phyloP scores from a whole-genome alignment of 2,888 invertebrate genomes.

The Melieria crassipennis region DNA sequence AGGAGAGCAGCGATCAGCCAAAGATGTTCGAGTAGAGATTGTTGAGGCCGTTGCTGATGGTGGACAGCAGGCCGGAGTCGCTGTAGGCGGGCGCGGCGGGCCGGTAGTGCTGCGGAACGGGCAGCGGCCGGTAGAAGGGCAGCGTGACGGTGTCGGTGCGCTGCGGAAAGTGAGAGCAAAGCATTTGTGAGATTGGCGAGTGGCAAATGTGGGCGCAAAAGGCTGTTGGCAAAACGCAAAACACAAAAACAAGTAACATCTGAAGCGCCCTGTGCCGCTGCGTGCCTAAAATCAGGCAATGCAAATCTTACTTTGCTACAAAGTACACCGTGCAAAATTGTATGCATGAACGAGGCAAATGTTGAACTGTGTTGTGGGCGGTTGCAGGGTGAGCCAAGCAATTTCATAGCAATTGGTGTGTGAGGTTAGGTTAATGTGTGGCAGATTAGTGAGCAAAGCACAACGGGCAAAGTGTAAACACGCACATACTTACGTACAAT shows the following conservation, averaged over 20 bases:
- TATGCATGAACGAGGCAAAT: background rate
- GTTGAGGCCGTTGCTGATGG: conserved; percentile 80
- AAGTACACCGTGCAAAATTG: conserved; percentile 18
- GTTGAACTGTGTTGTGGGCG: no score
- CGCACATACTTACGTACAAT: conserved; percentile 14
- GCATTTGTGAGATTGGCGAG: no score
- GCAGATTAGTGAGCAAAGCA: no score
- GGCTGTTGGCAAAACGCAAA: no score
- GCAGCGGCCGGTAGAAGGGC: conserved; percentile 70
- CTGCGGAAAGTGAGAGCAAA: conserved; percentile 64
- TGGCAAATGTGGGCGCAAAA: no score
- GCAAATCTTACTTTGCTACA: background rate
- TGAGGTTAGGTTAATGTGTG: no score
- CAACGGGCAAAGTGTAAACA: no score
- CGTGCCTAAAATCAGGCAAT: conserved; percentile 15
- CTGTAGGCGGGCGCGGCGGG: conserved; percentile 64
- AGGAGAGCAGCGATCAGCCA: conserved; percentile 67
- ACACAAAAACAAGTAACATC: background rate
- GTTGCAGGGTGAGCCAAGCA: no score
- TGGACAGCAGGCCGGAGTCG: conserved; percentile 76
- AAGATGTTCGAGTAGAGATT: conserved; percentile 82
- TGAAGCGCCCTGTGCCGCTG: background rate
- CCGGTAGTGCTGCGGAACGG: conserved; percentile 67
- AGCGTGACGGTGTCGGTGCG: conserved; percentile 72
- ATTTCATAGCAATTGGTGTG: no score